These are phyloP conservation scores for Alauda arvensis DNA, from an alignment of 2,797 vertebrate genomes.

Conservation along the genomic window DNA sequence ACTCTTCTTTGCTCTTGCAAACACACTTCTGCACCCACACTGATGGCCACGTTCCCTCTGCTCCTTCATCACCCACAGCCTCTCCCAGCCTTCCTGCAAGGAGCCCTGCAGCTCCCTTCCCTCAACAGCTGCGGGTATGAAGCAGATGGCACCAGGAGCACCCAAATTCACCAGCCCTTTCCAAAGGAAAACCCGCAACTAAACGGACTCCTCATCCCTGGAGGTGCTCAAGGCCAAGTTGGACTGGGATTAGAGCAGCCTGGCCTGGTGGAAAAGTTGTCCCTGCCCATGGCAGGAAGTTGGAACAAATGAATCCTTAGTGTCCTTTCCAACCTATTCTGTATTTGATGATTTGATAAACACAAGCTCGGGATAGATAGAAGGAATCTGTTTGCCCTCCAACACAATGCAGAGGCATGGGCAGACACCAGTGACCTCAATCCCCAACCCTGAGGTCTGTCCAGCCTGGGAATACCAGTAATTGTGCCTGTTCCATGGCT, in stretches of 20 bases:
- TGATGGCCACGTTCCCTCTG: not conserved
- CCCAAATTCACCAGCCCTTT: not conserved
- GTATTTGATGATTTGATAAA: not conserved
- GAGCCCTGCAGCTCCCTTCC: not conserved
- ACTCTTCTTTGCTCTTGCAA: not conserved
- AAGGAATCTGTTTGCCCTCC: not conserved
- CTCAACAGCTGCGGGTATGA: fast-evolving
- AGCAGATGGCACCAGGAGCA: fast-evolving
- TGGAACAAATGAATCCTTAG: not conserved
- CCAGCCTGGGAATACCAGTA: not conserved
- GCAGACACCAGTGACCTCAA: not conserved
- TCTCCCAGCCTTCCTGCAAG: not conserved
- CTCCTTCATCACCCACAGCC: fast-evolving
- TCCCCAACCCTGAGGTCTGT: not conserved
- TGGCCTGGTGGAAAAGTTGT: not conserved
- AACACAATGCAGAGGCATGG: not conserved
- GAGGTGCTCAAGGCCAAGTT: fast-evolving
- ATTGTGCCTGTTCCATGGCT: not conserved
- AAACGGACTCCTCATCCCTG: not conserved
- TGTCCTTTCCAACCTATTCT: not conserved
- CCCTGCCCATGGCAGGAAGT: not conserved
- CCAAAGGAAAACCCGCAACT: not conserved
- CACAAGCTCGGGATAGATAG: not conserved
- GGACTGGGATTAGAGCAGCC: not conserved
- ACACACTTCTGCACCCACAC: fast-evolving